These are phyloP conservation scores for Nesoenas mayeri DNA, from an alignment of 2,113 vertebrate genomes.

Conservation along the genomic window DNA sequence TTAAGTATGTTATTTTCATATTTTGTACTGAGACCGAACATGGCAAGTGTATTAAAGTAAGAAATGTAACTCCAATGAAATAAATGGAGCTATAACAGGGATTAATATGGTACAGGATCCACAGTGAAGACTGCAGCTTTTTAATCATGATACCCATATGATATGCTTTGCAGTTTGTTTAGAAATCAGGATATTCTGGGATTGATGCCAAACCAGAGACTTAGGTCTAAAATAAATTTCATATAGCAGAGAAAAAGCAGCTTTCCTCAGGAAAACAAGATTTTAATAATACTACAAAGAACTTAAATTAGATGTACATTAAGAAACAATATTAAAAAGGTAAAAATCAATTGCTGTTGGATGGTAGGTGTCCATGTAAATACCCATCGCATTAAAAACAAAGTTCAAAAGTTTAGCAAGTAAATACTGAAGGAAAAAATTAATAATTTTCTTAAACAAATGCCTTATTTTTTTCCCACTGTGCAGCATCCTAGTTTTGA, in stretches of 20 bases:
- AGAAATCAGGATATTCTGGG: conserved; percentile 46
- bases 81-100: neutral
- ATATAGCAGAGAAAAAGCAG: neutral
- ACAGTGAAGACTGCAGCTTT: neutral
- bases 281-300: conserved; percentile 1
- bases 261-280: conserved; percentile 1
- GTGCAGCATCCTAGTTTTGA: neutral
- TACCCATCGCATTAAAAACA: neutral
- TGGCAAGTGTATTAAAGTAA: neutral
- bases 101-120: neutral
- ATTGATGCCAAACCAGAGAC: conserved; percentile 30
- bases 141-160: conserved; percentile 14
- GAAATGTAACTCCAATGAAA: neutral
- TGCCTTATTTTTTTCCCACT: neutral
- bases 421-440: neutral
- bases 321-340: neutral
- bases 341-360: neutral
- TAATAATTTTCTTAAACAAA: neutral
- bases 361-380: neutral
- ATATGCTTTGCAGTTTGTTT: conserved; percentile 38
- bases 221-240: conserved; percentile 43
- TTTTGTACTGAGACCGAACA: neutral
- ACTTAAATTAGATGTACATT: neutral
- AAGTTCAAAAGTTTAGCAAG: neutral
- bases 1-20: neutral